phyloP scores from a whole-genome alignment of 2,113 vertebrate genomes.

The Malurus elegans region DNA sequence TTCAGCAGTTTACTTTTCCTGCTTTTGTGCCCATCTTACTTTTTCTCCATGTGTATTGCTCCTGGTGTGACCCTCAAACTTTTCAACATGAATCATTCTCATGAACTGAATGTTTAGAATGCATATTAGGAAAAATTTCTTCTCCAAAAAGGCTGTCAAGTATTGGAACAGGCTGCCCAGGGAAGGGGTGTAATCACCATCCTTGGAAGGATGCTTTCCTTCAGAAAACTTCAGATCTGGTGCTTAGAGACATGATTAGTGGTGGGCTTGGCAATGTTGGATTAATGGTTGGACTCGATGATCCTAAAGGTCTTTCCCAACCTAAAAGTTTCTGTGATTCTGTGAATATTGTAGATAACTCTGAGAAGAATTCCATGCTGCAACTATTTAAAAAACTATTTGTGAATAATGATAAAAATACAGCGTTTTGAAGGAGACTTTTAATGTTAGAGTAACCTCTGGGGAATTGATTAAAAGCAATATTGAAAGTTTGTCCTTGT shows the following conservation, averaged over 20 bases:
- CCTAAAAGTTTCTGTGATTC: background rate
- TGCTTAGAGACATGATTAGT: background rate
- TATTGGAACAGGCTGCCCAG: background rate
- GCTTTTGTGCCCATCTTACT: background rate
- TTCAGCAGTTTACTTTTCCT: background rate
- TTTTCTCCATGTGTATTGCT: background rate
- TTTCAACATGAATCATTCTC: background rate
- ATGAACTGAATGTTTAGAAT: background rate
- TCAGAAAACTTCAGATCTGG: background rate
- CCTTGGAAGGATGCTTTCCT: background rate
- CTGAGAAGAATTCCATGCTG: background rate
- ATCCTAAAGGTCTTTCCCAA: background rate
- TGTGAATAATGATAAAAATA: background rate
- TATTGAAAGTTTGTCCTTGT: background rate
- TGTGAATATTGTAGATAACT: background rate
- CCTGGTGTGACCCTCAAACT: background rate
- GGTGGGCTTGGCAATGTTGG: background rate
- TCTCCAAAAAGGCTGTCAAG: background rate
- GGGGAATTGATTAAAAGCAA: fast-evolving
- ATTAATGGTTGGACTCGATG: background rate
- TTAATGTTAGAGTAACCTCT: background rate
- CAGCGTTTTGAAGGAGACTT: background rate
- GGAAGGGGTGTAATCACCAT: background rate
- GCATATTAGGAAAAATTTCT: background rate
- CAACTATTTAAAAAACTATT: background rate